phyloP scores from a whole-genome alignment of 2,113 vertebrate species.

The Urocynchramus pylzowi region DNA sequence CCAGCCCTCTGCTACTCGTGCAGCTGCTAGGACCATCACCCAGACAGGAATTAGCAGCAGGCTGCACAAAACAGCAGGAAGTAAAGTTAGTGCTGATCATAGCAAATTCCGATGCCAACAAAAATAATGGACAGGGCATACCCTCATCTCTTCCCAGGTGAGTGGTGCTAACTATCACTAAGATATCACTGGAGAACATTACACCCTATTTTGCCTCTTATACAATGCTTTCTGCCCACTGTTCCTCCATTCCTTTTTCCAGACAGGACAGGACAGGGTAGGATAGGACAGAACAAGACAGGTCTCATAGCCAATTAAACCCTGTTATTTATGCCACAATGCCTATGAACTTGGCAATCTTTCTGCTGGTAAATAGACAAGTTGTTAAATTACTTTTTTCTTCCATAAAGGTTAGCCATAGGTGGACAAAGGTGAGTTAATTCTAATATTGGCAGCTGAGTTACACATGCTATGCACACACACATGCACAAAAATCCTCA shows the following conservation, averaged over 20 bases:
- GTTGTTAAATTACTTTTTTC: neutral
- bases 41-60: neutral
- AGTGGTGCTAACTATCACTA: neutral
- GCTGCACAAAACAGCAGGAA: neutral
- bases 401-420: neutral
- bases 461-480: conserved; percentile 47
- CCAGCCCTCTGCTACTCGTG: neutral
- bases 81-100: neutral
- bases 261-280: neutral
- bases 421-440: conserved; percentile 27
- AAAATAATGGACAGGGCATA: neutral
- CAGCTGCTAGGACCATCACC: neutral
- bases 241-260: neutral
- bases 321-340: neutral
- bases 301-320: neutral
- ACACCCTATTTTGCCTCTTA: neutral
- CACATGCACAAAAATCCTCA: conserved; percentile 60
- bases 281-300: neutral
- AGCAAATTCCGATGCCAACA: neutral
- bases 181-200: neutral
- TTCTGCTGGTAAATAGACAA: neutral
- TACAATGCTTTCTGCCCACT: neutral
- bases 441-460: conserved; percentile 47
- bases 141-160: neutral
- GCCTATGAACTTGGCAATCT: neutral